Evolutionary conservation across 2,797 vertebrate species (phyloP).

Genomic region (Arctocebus calabarensis): DNA sequence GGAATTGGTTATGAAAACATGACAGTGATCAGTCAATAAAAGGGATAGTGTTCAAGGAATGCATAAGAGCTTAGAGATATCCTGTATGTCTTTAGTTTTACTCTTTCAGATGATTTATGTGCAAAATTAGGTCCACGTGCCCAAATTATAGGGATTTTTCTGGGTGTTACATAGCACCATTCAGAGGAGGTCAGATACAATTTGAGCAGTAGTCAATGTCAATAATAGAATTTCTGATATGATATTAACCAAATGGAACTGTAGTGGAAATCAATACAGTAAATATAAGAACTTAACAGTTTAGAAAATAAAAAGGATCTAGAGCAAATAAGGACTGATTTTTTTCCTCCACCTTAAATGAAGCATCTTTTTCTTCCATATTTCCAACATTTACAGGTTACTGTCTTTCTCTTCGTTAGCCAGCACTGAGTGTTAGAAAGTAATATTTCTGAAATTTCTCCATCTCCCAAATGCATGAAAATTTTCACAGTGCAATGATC

Average conservation of each 20-base stretch:
- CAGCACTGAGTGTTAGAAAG: background rate
- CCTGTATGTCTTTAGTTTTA: background rate
- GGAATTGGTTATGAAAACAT: constrained; percentile 16
- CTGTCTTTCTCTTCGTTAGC: background rate
- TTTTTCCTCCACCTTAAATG: background rate
- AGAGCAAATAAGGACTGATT: background rate
- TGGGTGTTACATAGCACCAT: background rate
- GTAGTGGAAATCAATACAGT: background rate
- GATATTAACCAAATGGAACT: background rate
- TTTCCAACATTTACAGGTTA: background rate
- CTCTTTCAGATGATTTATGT: background rate
- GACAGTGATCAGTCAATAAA: background rate
- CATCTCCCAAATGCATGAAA: background rate
- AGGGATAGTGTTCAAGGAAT: background rate
- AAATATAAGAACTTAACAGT: background rate
- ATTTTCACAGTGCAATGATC: background rate
- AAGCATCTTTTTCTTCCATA: background rate
- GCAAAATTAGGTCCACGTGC: background rate
- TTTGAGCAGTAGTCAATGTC: background rate
- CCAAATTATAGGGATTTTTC: background rate
- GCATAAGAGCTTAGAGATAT: background rate
- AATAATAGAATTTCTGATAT: background rate
- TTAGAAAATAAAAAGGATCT: constrained; percentile 7
- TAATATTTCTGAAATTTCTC: constrained; percentile 16
- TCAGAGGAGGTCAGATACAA: background rate